Evolutionary conservation across 2,797 vertebrate species (phyloP).

Genomic region (Acestrorhynchus altus): DNA sequence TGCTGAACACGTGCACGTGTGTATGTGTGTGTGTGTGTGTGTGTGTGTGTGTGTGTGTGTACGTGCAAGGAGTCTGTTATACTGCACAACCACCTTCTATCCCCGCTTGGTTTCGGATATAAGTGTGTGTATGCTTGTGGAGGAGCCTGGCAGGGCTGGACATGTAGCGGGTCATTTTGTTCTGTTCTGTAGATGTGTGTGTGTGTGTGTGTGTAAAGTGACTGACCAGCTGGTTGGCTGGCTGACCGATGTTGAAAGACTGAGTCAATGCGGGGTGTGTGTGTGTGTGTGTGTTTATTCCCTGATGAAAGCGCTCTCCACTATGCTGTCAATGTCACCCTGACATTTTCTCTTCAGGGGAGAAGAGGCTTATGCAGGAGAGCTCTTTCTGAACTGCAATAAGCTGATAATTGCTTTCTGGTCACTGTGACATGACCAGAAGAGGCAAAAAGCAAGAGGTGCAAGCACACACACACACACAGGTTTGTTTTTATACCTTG

Average conservation of each 20-base stretch:
- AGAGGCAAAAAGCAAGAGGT: conserved; percentile 14
- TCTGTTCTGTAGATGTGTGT: conserved; percentile 42
- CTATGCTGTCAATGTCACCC: conserved; percentile 49
- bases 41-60: conserved; percentile 18
- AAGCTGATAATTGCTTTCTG: conserved; percentile 78
- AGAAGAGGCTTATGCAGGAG: conserved; percentile 36
- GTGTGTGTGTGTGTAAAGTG: conserved; percentile 10
- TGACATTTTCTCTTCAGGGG: conserved; percentile 56
- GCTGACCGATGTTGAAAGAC: conserved; percentile 32
- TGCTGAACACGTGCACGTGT: conserved; percentile 30
- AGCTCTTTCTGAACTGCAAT: conserved; percentile 59
- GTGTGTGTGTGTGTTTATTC: conserved; percentile 46
- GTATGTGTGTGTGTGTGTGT: conserved; percentile 14
- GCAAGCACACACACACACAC: conserved; percentile 27
- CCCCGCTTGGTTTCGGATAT: background rate
- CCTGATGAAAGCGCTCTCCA: conserved; percentile 50
- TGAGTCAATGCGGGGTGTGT: conserved; percentile 16
- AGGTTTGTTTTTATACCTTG: background rate
- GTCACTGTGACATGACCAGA: conserved; percentile 79
- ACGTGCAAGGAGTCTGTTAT: background rate
- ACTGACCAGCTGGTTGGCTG: background rate
- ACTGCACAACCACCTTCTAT: background rate
- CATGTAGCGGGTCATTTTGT: conserved; percentile 34
- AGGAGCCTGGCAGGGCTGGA: background rate
- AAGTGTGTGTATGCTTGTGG: conserved; percentile 11